Evolutionary conservation across 2,113 vertebrate genomes (phyloP).

Genomic region (Narcine bancroftii): DNA sequence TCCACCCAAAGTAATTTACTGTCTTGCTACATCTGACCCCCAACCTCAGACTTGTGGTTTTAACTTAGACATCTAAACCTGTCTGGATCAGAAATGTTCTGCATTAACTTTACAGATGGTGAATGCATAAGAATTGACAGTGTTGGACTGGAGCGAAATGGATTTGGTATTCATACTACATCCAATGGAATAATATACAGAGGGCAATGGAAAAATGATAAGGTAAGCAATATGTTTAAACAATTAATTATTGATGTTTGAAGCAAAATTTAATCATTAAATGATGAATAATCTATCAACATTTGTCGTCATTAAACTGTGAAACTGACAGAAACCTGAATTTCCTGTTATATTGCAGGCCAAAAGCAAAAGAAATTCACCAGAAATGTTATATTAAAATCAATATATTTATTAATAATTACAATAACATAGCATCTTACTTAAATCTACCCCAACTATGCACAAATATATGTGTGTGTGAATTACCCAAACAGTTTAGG

Average conservation of each 20-base stretch:
- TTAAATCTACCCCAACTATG: too few species aligned
- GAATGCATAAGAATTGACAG: constrained; percentile 54
- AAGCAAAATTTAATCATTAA: not conserved
- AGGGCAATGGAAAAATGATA: constrained; percentile 67
- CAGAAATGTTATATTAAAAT: too few species aligned
- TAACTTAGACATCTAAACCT: not conserved
- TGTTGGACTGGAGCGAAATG: constrained; percentile 57
- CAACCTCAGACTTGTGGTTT: not conserved
- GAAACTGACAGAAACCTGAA: too few species aligned
- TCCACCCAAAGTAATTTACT: not conserved
- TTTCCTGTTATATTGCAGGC: too few species aligned
- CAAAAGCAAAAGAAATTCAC: too few species aligned
- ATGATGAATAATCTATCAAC: too few species aligned
- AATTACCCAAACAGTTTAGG: too few species aligned
- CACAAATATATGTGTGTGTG: too few species aligned
- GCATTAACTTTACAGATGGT: constrained; percentile 53
- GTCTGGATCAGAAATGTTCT: not conserved
- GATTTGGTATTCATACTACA: constrained; percentile 59
- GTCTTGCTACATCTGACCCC: not conserved
- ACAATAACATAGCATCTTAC: too few species aligned
- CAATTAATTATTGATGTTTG: not conserved
- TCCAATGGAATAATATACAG: constrained; percentile 53
- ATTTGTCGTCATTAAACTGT: too few species aligned
- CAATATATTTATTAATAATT: too few species aligned
- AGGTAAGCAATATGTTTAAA: constrained; percentile 49